Evolutionary conservation across 2,888 invertebrate genomes (phyloP), one percentile per base, ranked within the genome.

Genomic region (Protodeltote pygarga): DNA sequence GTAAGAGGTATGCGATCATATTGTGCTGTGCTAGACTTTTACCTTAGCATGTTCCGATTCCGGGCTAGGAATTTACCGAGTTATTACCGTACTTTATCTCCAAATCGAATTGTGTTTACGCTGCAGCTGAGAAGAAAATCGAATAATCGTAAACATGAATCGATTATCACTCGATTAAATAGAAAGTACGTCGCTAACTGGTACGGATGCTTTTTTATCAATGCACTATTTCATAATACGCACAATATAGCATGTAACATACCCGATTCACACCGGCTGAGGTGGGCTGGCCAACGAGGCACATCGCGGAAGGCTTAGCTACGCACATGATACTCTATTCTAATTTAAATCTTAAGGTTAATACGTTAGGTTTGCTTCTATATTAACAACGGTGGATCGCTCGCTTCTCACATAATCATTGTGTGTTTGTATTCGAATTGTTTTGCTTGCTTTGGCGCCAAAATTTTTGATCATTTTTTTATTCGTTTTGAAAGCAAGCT

Each of bases 191-290:
- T 39, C 52, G 35, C 24, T 38, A 29, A 49, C 41, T 41, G 37
- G 21, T 52, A 50, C 47, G 42, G 52, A 46, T 35, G 50, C 54
- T 58, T 57, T 73, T 66, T 60, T 50, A 51, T 64, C 53, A 62
- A 75, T 68, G 81, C 87, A 79, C 83, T 63, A 65, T 73, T 74
- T 70, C 84, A 83, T 80, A 62, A 61, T 73, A 72, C 51, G 81
- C 83, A 83, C 84, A 71, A 61, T 59, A 67, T 71, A 78, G 88
- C 88, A 88, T 87, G 84, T 73, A 52, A 85, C 77, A 83, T 77
- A 85, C 79, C 91, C 91, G 91, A 92, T 92, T 92, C 91, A 92
- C 91, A 92, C 91, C 81, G 89, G 89, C 88, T 74, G 61, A 71
- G 81, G 86, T 81, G 83, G 79, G 79, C 75, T 60, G 68, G 60